Evolutionary conservation across 2,113 vertebrate genomes (phyloP).

Genomic region (Myrmecobius fasciatus): DNA sequence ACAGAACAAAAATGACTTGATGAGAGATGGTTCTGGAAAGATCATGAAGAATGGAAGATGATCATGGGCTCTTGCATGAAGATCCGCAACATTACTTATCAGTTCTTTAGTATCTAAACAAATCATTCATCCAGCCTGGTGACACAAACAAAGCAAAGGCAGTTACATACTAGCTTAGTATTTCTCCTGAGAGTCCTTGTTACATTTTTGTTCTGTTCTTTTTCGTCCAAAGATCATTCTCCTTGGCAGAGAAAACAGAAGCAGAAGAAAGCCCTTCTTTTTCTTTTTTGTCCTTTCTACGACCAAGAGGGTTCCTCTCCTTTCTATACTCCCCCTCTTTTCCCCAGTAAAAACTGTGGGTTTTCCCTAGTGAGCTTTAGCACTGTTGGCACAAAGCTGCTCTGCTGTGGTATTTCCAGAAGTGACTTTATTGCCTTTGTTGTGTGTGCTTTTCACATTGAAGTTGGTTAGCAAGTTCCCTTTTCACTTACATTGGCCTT

Average conservation of each 20-base stretch:
- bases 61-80: neutral
- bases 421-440: neutral
- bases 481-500: neutral
- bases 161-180: too few species aligned
- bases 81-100: neutral
- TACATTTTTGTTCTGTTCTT: neutral
- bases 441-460: neutral
- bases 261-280: too few species aligned
- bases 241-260: neutral
- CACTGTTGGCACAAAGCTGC: neutral
- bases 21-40: neutral
- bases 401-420: neutral
- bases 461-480: neutral
- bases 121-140: neutral
- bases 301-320: neutral
- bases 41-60: neutral
- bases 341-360: neutral
- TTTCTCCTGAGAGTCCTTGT: neutral
- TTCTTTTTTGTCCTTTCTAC: neutral
- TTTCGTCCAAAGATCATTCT: neutral
- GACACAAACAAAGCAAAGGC: neutral
- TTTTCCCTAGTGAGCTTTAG: neutral
- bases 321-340: neutral
- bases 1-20: neutral
- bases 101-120: neutral